Evolutionary conservation across 2,113 vertebrate genomes (phyloP), one percentile per base, ranked within the genome.

Genomic region (Cavia porcellus): DNA sequence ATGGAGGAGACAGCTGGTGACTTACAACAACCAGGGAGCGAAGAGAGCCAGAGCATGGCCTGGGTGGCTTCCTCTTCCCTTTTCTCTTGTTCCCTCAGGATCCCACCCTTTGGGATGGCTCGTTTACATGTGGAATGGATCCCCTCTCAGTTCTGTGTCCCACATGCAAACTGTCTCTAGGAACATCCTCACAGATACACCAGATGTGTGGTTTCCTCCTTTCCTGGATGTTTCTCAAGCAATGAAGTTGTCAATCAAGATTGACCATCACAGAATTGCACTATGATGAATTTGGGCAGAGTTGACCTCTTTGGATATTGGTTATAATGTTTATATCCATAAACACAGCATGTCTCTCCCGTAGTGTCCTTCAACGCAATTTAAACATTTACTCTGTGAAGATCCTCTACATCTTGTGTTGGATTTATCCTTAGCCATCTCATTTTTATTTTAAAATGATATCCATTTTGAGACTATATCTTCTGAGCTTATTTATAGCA

Each of bases 391-490:
- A 19, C 9, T 89, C 24, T 55, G 5, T 55, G 45, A 89, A 87
- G 11, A 2, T 35, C 8, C 28, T 30, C 35, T 84, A 45, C 3
- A 86, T 95, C 9, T 14, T 62, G 15, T 81, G 13, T 85, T 72
- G 22, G 32, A 66, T 50, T 74, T 92, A 70, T 87, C 50, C 32
- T 94, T 64, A 82, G 66, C 14, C 4, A 20, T 50, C 28, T 88
- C 35, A 45, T 47, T 95, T 92, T 92, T 83, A 50, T 90, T 96
- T 35, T 90, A 38, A 95, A 96, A n/a, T 59, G 2, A 2, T 38
- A 57, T 68, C 45, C 94, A 57, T 92, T 95, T 84, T 14, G 42
- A 91, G 64, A 86, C 45, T 72, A 59, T 22, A 92, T 90, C 88
- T 94, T 95, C 55, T 88, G 61, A n/a, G 19, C 85, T 75, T 90